Evolutionary conservation across 2,888 invertebrate species (phyloP).

Genomic region (Cerceris ruficornis): DNA sequence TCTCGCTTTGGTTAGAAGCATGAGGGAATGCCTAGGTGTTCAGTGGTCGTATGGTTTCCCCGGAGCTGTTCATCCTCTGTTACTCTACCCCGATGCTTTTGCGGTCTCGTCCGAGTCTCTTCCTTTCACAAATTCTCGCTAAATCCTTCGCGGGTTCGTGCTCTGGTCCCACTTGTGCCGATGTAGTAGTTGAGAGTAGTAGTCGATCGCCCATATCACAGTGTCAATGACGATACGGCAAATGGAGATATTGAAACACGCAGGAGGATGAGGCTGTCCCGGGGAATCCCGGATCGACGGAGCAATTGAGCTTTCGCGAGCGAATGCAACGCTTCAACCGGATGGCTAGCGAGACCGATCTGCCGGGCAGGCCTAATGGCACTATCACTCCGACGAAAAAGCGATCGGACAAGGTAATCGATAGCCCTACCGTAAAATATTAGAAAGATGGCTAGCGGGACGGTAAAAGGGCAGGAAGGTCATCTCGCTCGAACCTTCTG

Average conservation of each 20-base stretch:
- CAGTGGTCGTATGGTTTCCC: neutral
- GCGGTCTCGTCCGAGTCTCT: neutral
- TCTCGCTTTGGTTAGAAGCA: conserved; percentile 39
- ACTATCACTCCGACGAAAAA: conserved; percentile 81
- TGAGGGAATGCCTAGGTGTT: conserved; percentile 6
- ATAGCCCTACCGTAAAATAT: conserved; percentile 21
- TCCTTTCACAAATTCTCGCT: neutral
- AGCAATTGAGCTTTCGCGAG: conserved; percentile 93
- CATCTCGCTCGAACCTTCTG: too few species aligned
- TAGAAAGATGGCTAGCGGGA: too few species aligned
- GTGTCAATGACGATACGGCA: conserved; percentile 22
- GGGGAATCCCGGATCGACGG: conserved; percentile 75
- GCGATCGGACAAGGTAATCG: conserved; percentile 86
- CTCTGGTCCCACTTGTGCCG: neutral
- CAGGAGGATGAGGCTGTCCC: conserved; percentile 77
- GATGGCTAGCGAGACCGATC: conserved; percentile 90
- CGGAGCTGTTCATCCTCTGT: neutral
- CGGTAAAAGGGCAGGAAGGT: too few species aligned
- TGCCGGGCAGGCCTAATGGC: conserved; percentile 75
- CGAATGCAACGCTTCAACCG: conserved; percentile 96
- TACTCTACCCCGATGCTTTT: neutral
- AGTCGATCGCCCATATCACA: conserved; percentile 1
- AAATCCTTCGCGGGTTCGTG: neutral
- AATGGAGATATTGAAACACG: conserved; percentile 61
- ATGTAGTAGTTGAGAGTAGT: conserved; percentile 19